Evolutionary conservation across 2,888 invertebrate species (phyloP).

Genomic region (Acleris sparsana): DNA sequence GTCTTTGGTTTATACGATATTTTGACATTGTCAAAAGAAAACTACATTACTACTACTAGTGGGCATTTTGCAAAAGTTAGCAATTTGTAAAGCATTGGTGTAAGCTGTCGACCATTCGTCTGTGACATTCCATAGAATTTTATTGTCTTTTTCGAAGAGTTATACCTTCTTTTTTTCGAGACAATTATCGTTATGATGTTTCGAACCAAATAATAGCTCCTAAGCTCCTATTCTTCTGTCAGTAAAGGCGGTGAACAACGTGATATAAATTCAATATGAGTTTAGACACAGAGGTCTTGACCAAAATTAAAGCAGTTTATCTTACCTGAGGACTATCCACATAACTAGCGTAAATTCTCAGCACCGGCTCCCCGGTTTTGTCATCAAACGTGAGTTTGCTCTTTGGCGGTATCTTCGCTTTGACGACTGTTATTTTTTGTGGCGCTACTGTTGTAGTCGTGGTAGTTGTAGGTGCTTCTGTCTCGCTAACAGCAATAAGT

Average conservation of each 20-base stretch:
- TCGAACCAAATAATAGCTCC: too few relatives aligned
- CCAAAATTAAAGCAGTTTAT: not conserved
- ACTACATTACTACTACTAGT: too few relatives aligned
- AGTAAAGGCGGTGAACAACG: too few relatives aligned
- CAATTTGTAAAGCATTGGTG: too few relatives aligned
- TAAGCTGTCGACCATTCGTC: too few relatives aligned
- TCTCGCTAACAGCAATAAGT: slow-evolving; percentile 60
- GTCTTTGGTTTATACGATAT: not conserved
- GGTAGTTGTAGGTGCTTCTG: slow-evolving; percentile 47
- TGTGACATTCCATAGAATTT: too few relatives aligned
- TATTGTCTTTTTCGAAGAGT: too few relatives aligned
- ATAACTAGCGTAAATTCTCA: slow-evolving; percentile 83
- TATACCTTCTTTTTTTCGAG: too few relatives aligned
- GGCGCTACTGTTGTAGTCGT: slow-evolving; percentile 43
- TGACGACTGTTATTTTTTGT: slow-evolving; percentile 61
- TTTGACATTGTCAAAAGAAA: too few relatives aligned
- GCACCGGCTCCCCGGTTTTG: slow-evolving; percentile 75
- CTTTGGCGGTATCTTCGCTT: slow-evolving; percentile 73
- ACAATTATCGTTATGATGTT: too few relatives aligned
- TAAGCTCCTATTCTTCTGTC: too few relatives aligned
- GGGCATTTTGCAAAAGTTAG: too few relatives aligned
- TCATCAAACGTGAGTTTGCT: slow-evolving; percentile 74
- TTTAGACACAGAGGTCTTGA: not conserved
- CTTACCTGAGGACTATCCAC: slow-evolving; percentile 66
- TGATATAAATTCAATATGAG: not conserved